These are phyloP conservation scores for Sminthurinus signatus DNA, from an alignment of 1,140 invertebrate genomes.

Conservation along the genomic window DNA sequence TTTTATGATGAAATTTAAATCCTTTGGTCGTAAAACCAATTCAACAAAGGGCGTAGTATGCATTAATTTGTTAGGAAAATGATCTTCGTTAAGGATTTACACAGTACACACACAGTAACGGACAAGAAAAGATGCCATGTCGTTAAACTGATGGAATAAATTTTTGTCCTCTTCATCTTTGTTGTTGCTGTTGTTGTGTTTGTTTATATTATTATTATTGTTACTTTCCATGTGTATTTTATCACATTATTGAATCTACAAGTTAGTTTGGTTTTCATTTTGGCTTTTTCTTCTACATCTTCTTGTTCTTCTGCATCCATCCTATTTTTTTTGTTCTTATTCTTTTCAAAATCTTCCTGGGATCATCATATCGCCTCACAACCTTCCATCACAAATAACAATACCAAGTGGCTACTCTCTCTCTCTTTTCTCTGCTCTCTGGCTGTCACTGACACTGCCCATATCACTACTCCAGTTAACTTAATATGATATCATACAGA, in stretches of 20 bases:
- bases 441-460: too few species aligned
- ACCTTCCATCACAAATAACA: slow-evolving; percentile 2
- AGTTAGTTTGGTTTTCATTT: neutral
- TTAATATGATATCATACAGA: too few species aligned
- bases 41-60: slow-evolving; percentile 1
- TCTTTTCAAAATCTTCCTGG: too few species aligned
- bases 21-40: slow-evolving; percentile 1
- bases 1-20: slow-evolving; percentile 7
- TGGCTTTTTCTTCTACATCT: neutral
- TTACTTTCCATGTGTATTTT: slow-evolving; percentile 12
- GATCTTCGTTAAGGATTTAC: neutral
- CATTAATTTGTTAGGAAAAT: slow-evolving; percentile 12
- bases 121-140: neutral
- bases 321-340: too few species aligned
- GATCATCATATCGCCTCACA: neutral
- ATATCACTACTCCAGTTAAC: too few species aligned
- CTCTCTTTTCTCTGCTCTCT: neutral
- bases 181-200: too few species aligned
- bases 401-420: too few species aligned
- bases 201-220: too few species aligned
- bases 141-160: slow-evolving; percentile 3
- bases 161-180: too few species aligned
- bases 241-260: slow-evolving; percentile 14
- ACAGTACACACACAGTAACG: neutral
- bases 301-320: too few species aligned